These are phyloP conservation scores for Acleris sparsana DNA, from an alignment of 2,888 invertebrate genomes.

Conservation along the genomic window DNA sequence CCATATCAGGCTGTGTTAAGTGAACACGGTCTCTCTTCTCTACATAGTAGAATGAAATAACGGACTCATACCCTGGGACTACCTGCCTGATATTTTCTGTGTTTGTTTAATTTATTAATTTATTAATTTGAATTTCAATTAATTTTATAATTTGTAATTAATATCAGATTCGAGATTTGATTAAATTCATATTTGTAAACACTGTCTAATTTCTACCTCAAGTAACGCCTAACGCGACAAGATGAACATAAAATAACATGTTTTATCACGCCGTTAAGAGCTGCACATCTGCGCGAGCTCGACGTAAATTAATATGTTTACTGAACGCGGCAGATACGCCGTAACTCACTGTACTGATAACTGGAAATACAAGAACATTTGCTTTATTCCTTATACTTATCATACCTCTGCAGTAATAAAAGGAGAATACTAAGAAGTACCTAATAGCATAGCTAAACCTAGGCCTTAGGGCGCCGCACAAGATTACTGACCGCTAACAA, in stretches of 20 bases:
- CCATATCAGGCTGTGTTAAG: no score
- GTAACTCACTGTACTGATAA: conserved; percentile 8
- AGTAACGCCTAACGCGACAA: no score
- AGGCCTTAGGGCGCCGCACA: not conserved
- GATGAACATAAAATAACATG: conserved; percentile 1
- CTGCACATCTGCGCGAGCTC: conserved; percentile 8
- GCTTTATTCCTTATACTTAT: conserved; percentile 2
- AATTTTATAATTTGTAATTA: no score
- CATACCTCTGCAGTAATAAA: conserved; percentile 4
- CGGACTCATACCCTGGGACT: no score
- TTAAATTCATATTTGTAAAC: no score
- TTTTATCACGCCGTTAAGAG: conserved; percentile 9
- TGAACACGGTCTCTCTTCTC: no score
- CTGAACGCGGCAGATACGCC: conserved; percentile 5
- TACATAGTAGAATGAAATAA: no score
- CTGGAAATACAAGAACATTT: conserved; percentile 9
- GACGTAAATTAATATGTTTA: conserved; percentile 27
- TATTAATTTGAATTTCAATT: no score
- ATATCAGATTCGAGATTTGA: no score
- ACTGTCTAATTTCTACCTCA: no score
- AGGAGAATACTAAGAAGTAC: not conserved
- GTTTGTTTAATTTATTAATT: no score
- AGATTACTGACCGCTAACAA: not conserved
- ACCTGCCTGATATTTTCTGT: no score
- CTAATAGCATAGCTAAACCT: conserved; percentile 9